These are phyloP conservation scores for Thrips palmi DNA, from an alignment of 1,140 invertebrate genomes.

Conservation along the genomic window DNA sequence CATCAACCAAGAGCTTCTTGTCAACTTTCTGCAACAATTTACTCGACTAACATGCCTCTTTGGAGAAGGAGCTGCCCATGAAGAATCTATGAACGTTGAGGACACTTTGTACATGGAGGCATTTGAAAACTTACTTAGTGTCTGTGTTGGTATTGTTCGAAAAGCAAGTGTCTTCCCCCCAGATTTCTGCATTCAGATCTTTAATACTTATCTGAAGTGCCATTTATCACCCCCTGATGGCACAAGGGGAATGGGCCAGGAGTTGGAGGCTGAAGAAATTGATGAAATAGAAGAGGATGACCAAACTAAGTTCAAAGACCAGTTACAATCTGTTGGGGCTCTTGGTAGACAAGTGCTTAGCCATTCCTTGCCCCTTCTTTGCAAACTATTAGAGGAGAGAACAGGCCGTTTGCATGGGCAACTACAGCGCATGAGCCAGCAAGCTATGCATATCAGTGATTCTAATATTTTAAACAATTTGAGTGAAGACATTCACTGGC, in stretches of 20 bases:
- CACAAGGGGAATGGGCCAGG: conserved; percentile 28
- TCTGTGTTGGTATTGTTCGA: conserved; percentile 50
- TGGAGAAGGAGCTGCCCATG: conserved; percentile 46
- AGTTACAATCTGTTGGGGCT: conserved; percentile 44
- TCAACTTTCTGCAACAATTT: conserved; percentile 37
- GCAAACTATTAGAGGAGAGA: conserved; percentile 40
- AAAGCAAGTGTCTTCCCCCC: conserved; percentile 32
- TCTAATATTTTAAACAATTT: conserved; percentile 33
- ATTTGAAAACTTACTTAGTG: conserved; percentile 60
- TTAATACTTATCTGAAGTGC: conserved; percentile 65
- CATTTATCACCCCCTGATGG: conserved; percentile 69
- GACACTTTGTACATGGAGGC: conserved; percentile 57
- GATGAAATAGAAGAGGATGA: conserved; percentile 53
- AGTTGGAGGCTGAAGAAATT: conserved; percentile 29
- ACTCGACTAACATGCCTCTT: conserved; percentile 54
- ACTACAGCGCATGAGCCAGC: conserved; percentile 22
- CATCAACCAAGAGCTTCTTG: conserved; percentile 31
- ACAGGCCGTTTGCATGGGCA: conserved; percentile 28
- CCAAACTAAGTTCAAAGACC: conserved; percentile 42
- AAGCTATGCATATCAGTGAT: conserved; percentile 28
- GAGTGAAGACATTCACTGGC: conserved; percentile 81
- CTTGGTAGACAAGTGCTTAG: conserved; percentile 26
- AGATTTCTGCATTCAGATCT: conserved; percentile 37
- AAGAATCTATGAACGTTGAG: conserved; percentile 51
- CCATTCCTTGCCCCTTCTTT: conserved; percentile 35